phyloP scores from a whole-genome alignment of 30 jellyfish, hydroid and myxozoan genomes.

The Pelagia noctiluca region DNA sequence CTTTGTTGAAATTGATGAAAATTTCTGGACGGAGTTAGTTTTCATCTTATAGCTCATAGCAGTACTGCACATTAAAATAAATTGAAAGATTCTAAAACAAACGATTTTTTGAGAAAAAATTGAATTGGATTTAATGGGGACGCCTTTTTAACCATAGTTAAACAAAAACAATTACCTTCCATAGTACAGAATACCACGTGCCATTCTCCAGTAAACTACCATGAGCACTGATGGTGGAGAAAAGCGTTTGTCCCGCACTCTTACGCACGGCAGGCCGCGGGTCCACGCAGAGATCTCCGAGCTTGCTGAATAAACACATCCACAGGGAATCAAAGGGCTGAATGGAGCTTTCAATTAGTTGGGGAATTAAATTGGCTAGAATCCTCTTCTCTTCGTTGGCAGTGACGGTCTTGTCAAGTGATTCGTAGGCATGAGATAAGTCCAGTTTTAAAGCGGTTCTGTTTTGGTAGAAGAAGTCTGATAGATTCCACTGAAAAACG shows the following conservation, averaged over 20 bases:
- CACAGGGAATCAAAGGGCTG: constrained; percentile 94
- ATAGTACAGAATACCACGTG: constrained; percentile 93
- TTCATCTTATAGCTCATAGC: no score
- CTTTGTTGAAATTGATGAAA: no score
- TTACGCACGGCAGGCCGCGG: constrained; percentile 99
- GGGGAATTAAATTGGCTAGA: constrained; percentile 67
- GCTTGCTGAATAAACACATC: constrained; percentile 93
- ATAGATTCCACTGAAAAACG: constrained; percentile 84
- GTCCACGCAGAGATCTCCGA: constrained; percentile 98
- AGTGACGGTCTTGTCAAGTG: constrained; percentile 37
- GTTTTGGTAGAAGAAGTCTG: constrained; percentile 94
- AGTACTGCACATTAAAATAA: no score
- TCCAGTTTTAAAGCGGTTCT: constrained; percentile 85
- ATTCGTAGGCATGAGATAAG: constrained; percentile 67
- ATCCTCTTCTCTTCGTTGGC: constrained; percentile 63
- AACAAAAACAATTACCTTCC: constrained; percentile 80
- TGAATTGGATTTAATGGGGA: no score
- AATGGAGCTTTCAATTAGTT: constrained; percentile 58
- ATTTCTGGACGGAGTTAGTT: no score
- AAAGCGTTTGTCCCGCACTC: constrained; percentile 97
- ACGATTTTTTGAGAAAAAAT: no score
- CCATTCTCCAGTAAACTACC: constrained; percentile 89
- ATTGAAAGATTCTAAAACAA: no score
- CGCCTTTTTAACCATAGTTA: no score
- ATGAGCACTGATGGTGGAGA: constrained; percentile 94